These are phyloP conservation scores for Subacronicta megacephala DNA, from an alignment of 2,888 invertebrate genomes.

Conservation along the genomic window DNA sequence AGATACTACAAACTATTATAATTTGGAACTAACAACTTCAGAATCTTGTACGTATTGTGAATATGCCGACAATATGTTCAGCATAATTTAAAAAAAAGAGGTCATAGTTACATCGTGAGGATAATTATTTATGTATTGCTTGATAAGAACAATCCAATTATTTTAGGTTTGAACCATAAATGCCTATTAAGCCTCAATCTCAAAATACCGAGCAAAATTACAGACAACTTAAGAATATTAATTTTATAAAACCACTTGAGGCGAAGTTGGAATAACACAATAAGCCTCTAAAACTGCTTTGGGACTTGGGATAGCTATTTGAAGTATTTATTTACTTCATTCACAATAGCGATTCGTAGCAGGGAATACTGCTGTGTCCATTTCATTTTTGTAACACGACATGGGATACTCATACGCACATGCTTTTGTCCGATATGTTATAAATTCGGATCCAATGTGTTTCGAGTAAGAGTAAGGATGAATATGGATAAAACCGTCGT, in stretches of 20 bases:
- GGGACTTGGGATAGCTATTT: conserved; percentile 3
- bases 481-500: conserved; percentile 7
- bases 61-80: too few species aligned
- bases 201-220: neutral
- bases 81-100: too few species aligned
- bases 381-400: conserved; percentile 33
- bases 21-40: too few species aligned
- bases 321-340: conserved; percentile 5
- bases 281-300: neutral
- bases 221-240: conserved; percentile 3
- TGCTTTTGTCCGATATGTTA: conserved; percentile 5
- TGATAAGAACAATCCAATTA: neutral
- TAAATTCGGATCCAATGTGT: conserved; percentile 7
- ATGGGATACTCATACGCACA: conserved; percentile 10
- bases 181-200: conserved; percentile 2
- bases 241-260: conserved; percentile 7
- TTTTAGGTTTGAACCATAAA: neutral
- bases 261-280: conserved; percentile 6
- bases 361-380: conserved; percentile 1
- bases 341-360: neutral
- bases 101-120: too few species aligned
- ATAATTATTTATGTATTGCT: neutral
- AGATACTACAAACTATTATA: too few species aligned
- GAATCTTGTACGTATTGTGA: too few species aligned
- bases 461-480: conserved; percentile 8